A percentile compares a stretch with the other conserved stretches of the same genome.
Evolutionary conservation across 1,140 invertebrate species (phyloP).

Genomic region (Bombyx mandarina): DNA sequence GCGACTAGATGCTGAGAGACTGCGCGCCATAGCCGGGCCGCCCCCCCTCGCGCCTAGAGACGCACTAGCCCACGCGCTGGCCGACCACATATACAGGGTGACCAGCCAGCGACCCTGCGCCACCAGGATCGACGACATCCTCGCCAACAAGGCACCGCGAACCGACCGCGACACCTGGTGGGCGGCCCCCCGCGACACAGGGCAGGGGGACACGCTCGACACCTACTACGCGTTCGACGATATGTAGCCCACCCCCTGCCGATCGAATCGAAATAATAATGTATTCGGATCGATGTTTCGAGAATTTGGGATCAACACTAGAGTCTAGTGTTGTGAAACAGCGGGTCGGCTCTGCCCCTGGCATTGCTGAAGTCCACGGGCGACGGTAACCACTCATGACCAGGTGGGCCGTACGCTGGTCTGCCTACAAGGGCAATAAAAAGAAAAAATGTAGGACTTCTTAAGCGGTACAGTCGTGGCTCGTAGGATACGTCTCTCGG

Average conservation of each 20-base stretch:
- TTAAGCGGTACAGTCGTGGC: too few relatives aligned
- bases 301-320: too few relatives aligned
- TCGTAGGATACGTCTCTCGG: too few relatives aligned
- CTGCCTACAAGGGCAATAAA: too few relatives aligned
- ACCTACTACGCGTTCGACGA: conserved; percentile 53
- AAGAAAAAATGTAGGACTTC: too few relatives aligned
- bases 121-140: conserved; percentile 59
- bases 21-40: conserved; percentile 45
- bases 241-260: conserved; percentile 14
- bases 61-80: conserved; percentile 58
- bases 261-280: neutral
- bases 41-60: conserved; percentile 57
- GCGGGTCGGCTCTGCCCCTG: too few relatives aligned
- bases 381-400: too few relatives aligned
- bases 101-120: conserved; percentile 69
- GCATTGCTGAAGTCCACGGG: too few relatives aligned
- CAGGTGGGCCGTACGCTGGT: too few relatives aligned
- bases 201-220: conserved; percentile 35
- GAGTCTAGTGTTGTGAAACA: too few relatives aligned
- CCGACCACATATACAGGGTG: conserved; percentile 68
- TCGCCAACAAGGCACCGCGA: conserved; percentile 59
- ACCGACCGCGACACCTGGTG: too few relatives aligned
- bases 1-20: conserved; percentile 60
- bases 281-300: too few relatives aligned
- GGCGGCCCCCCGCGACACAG: conserved; percentile 27